These are phyloP conservation scores for Gallinago jamesoni DNA, from an alignment of 2,113 vertebrate species.

Conservation along the genomic window DNA sequence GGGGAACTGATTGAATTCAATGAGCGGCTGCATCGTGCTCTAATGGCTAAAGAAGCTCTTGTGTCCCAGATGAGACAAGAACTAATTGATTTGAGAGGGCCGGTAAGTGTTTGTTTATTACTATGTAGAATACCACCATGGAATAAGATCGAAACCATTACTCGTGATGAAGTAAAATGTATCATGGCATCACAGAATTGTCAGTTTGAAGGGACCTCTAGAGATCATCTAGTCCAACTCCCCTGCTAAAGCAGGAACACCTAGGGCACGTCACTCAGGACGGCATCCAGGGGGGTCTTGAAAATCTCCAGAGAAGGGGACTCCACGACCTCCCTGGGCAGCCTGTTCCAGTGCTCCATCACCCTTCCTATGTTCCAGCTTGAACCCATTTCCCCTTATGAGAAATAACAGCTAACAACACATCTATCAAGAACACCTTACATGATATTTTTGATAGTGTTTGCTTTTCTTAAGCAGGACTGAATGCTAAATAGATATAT, in stretches of 20 bases:
- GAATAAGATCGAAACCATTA: background rate
- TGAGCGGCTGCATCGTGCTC: constrained; percentile 90
- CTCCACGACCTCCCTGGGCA: too few species aligned
- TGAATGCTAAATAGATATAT: background rate
- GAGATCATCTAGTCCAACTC: too few species aligned
- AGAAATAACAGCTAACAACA: background rate
- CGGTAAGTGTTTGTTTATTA: constrained; percentile 77
- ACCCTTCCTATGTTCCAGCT: too few species aligned
- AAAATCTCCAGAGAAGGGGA: too few species aligned
- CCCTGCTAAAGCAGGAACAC: too few species aligned
- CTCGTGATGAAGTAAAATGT: background rate
- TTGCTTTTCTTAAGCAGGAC: background rate
- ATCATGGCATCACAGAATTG: too few species aligned
- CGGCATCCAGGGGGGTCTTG: too few species aligned
- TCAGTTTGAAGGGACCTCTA: too few species aligned
- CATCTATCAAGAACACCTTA: background rate
- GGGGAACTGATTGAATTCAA: constrained; percentile 99
- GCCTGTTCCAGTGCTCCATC: too few species aligned
- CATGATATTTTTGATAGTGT: background rate
- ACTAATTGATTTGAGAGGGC: constrained; percentile 94
- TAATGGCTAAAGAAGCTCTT: constrained; percentile 96
- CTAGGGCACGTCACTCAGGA: too few species aligned
- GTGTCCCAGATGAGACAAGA: constrained; percentile 97
- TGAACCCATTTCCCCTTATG: background rate
- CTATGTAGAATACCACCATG: background rate